A percentile compares a stretch with the other conserved stretches of the same genome.
phyloP scores from a whole-genome alignment of 2,113 vertebrate genomes.

The Axis porcinus region DNA sequence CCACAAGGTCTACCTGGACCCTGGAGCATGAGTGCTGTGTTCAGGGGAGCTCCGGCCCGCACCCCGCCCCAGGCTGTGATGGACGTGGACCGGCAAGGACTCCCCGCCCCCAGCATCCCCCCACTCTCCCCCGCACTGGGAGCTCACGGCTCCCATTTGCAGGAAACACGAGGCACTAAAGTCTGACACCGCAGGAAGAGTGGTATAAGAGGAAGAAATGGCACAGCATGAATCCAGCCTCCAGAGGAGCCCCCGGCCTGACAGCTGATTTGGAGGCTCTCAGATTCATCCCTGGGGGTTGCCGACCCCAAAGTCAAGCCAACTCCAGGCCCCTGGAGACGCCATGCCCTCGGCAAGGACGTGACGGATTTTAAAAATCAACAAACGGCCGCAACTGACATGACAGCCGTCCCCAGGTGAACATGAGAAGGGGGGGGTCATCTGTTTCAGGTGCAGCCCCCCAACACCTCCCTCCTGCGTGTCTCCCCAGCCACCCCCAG shows the following conservation, averaged over 20 bases:
- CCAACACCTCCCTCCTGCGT: rapidly evolving
- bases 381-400: neutral
- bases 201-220: neutral
- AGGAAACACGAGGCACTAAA: slow-evolving; percentile 10
- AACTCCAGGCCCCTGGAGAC: neutral
- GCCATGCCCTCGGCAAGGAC: neutral
- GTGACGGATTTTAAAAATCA: too few relatives aligned
- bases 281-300: neutral
- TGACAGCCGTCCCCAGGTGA: neutral
- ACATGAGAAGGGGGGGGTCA: rapidly evolving
- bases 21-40: rapidly evolving
- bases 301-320: neutral
- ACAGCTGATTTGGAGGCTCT: neutral
- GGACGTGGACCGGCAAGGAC: neutral
- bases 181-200: neutral
- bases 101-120: neutral
- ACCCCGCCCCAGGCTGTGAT: rapidly evolving
- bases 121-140: rapidly evolving
- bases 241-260: neutral
- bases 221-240: neutral
- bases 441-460: neutral
- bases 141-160: neutral
- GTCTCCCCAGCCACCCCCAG: neutral
- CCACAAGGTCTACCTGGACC: neutral
- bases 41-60: neutral